Evolutionary conservation across 2,113 vertebrate species (phyloP).

Genomic region (Eira barbara): DNA sequence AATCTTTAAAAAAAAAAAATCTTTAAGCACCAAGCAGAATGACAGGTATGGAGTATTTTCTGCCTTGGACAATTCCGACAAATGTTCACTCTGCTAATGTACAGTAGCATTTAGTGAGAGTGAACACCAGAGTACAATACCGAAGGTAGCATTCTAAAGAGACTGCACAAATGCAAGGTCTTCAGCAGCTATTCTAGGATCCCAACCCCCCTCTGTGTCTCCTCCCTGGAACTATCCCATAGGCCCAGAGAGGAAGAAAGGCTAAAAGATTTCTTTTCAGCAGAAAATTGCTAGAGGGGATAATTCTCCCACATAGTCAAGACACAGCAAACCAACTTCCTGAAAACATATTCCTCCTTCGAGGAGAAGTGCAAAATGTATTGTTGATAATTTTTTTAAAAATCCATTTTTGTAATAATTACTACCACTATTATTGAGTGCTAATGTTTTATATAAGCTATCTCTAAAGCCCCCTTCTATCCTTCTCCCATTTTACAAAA

Average conservation of each 20-base stretch:
- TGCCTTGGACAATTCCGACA: background rate
- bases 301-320: slow-evolving; percentile 13
- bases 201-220: background rate
- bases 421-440: background rate
- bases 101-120: background rate
- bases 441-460: background rate
- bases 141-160: background rate
- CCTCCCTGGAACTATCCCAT: background rate
- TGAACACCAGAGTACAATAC: background rate
- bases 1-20: background rate
- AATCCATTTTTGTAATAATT: background rate
- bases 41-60: background rate
- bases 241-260: background rate
- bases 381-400: background rate
- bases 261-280: slow-evolving; percentile 43
- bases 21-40: background rate
- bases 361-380: background rate
- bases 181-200: background rate
- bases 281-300: background rate
- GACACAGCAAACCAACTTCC: background rate
- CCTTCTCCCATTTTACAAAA: background rate
- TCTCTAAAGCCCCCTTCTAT: background rate
- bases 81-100: background rate
- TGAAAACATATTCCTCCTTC: slow-evolving; percentile 14
- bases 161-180: background rate